A percentile compares a stretch with the other conserved stretches of the same genome.
Conservation (phyloP, 37 sponge, comb jelly and placozoan species). For the Diacarnus erythraeanus region DNA sequence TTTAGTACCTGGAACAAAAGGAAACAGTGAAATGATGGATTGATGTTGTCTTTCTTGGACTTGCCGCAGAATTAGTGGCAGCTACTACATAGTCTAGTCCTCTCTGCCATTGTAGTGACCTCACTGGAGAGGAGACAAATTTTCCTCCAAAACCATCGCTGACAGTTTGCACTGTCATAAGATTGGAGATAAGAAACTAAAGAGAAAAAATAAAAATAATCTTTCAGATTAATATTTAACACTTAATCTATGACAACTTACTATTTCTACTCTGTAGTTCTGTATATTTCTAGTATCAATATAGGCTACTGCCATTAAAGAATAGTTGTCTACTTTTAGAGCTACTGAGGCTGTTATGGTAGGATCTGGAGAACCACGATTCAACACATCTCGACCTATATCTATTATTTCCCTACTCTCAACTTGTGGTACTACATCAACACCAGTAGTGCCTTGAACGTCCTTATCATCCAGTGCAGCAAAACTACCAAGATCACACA, state of each 20-base stretch:
- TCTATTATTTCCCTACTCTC: too few relatives aligned
- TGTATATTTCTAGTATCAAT: neutral
- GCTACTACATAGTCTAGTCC: slow-evolving; percentile 55
- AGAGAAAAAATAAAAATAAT: neutral
- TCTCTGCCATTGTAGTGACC: slow-evolving; percentile 17
- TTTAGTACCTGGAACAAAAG: slow-evolving; percentile 25
- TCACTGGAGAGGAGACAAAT: slow-evolving; percentile 26
- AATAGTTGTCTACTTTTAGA: neutral
- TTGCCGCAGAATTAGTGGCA: neutral
- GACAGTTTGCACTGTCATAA: neutral
- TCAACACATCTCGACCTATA: neutral
- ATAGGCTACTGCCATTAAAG: neutral
- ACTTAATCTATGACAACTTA: too few relatives aligned
- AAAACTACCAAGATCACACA: neutral
- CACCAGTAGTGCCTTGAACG: neutral
- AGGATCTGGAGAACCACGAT: too few relatives aligned
- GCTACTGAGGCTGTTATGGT: neutral
- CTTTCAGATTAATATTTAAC: too few relatives aligned
- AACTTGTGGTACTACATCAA: neutral
- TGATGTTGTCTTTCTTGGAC: too few relatives aligned
- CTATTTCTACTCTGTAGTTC: too few relatives aligned
- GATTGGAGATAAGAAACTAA: neutral
- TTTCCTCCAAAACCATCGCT: neutral
- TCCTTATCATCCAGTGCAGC: neutral
- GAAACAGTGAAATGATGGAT: too few relatives aligned